Conservation (phyloP, 2,888 invertebrate genomes). For the Rotaria macrura region DNA sequence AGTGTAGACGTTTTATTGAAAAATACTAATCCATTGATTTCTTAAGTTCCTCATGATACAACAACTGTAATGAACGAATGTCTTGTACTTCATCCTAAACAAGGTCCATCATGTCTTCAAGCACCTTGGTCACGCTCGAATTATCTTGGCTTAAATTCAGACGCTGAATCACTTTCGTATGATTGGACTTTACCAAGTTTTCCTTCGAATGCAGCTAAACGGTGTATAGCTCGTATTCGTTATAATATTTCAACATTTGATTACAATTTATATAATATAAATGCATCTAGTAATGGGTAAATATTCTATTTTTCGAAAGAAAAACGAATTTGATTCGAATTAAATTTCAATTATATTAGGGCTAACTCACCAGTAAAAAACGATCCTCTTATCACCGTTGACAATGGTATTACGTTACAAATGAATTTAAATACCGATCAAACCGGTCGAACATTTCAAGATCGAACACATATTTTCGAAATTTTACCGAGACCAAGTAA, state of each 20-base stretch:
- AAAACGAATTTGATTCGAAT: not conserved
- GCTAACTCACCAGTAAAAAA: constrained; percentile 42
- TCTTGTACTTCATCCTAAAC: constrained; percentile 40
- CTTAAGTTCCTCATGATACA: constrained; percentile 39
- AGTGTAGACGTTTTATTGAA: constrained; percentile 38
- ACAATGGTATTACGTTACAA: constrained; percentile 39
- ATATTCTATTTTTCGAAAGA: constrained; percentile 34
- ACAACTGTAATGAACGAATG: constrained; percentile 39
- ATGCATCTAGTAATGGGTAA: constrained; percentile 40
- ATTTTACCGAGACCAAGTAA: constrained; percentile 39
- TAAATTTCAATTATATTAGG: not conserved
- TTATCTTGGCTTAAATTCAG: constrained; percentile 45
- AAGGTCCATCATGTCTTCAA: constrained; percentile 40
- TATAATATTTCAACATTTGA: constrained; percentile 50
- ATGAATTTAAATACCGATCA: constrained; percentile 48
- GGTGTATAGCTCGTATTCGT: constrained; percentile 46
- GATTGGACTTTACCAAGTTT: constrained; percentile 48
- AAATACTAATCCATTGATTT: constrained; percentile 42
- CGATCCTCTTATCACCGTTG: constrained; percentile 44
- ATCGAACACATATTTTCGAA: constrained; percentile 44
- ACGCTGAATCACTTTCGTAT: constrained; percentile 40
- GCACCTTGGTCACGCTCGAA: constrained; percentile 47
- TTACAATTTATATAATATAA: constrained; percentile 45
- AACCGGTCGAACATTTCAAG: constrained; percentile 47
- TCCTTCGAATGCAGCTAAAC: constrained; percentile 43